A percentile compares a stretch with the other conserved stretches of the same genome.
Evolutionary conservation across 1,140 invertebrate genomes (phyloP).

Genomic region (Zaprionus africanus): DNA sequence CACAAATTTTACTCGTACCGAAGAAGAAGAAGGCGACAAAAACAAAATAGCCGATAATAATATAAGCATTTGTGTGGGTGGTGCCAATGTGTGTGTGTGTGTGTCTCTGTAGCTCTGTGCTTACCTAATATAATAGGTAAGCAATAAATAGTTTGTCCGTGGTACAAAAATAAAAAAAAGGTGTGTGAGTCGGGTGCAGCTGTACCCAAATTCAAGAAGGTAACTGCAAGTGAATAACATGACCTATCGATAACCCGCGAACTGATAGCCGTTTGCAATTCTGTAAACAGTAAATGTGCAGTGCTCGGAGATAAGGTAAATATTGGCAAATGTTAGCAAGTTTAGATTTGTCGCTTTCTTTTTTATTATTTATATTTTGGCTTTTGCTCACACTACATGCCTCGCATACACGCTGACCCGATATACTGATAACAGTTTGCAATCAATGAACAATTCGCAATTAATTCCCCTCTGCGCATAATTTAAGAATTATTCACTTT

Average conservation of each 20-base stretch:
- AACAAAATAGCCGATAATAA: slow-evolving; percentile 11
- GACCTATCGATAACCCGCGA: background rate
- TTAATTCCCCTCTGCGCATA: background rate
- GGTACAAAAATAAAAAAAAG: slow-evolving; percentile 5
- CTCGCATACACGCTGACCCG: background rate
- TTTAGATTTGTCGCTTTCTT: no score
- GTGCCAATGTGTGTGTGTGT: background rate
- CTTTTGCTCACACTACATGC: no score
- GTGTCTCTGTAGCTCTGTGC: background rate
- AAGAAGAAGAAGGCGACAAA: slow-evolving; percentile 13
- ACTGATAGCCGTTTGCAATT: background rate
- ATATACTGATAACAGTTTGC: background rate
- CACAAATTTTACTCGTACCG: slow-evolving; percentile 18
- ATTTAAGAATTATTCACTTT: background rate
- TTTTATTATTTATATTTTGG: no score
- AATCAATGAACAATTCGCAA: background rate
- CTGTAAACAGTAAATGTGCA: no score
- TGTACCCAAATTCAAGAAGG: slow-evolving; percentile 3
- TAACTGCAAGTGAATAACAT: background rate
- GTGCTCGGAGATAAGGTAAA: no score
- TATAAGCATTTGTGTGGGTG: slow-evolving; percentile 11
- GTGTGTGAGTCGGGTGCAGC: background rate
- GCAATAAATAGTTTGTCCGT: slow-evolving; percentile 24
- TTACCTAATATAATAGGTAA: slow-evolving; percentile 16
- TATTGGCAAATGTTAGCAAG: no score